phyloP scores from a whole-genome alignment of 1,140 invertebrate genomes.

The Orchesella cincta region DNA sequence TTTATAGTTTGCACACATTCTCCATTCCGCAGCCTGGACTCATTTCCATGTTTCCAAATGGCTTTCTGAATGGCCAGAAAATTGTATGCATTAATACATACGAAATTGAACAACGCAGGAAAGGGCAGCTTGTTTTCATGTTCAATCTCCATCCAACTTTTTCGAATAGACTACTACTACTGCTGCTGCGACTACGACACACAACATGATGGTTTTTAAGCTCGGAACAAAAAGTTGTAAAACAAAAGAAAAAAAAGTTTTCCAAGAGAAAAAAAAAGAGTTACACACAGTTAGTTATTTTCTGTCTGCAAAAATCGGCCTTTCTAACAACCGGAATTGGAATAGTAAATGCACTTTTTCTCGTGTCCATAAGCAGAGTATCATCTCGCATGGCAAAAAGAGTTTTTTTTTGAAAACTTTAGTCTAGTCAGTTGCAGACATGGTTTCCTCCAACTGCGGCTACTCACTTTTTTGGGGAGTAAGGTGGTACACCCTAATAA shows the following conservation, averaged over 20 bases:
- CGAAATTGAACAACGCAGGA: not conserved
- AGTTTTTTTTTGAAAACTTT: no score
- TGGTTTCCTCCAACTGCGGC: no score
- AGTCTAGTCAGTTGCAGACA: no score
- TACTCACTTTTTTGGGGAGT: no score
- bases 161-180: not conserved
- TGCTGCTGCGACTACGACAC: not conserved
- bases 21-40: not conserved
- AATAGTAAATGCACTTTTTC: no score
- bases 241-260: not conserved
- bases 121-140: not conserved
- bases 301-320: no score
- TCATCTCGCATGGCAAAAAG: no score
- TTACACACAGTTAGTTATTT: no score
- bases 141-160: not conserved
- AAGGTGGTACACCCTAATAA: no score
- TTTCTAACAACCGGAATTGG: no score
- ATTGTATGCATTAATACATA: constrained; percentile 19
- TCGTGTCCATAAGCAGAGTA: no score
- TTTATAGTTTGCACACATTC: not conserved
- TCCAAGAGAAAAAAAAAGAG: no score
- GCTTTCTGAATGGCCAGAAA: constrained; percentile 10
- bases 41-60: constrained; percentile 11
- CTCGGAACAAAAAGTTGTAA: not conserved
- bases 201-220: not conserved